Conservation (phyloP, 2,113 vertebrate genomes). For the Eolophus roseicapilla region DNA sequence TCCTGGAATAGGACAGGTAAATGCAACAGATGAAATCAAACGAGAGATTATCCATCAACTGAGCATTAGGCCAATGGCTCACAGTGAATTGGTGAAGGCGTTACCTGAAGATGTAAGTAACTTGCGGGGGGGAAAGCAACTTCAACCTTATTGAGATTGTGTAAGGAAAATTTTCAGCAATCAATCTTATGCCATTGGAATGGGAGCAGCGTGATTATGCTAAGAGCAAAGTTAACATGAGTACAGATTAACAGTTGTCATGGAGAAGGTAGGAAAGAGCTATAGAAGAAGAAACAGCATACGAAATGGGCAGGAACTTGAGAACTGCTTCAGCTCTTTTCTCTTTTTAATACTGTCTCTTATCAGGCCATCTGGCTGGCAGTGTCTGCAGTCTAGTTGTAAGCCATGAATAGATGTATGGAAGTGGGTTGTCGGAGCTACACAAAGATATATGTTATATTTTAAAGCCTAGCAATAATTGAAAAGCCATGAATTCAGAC, state of each 20-base stretch:
- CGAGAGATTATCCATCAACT: slow-evolving; percentile 96
- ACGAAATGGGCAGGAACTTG: background rate
- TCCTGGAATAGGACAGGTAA: slow-evolving; percentile 89
- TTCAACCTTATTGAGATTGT: background rate
- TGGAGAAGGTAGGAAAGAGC: background rate
- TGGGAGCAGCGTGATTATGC: background rate
- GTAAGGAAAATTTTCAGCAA: too few species aligned
- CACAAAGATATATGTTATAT: background rate
- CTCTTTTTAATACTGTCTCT: background rate
- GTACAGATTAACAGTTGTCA: background rate
- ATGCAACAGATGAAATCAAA: slow-evolving; percentile 86
- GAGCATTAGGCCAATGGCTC: slow-evolving; percentile 95
- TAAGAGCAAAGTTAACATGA: background rate
- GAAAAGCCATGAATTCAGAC: background rate
- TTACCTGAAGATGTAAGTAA: slow-evolving; percentile 94
- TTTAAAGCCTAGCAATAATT: background rate
- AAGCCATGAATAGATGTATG: background rate
- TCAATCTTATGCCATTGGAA: background rate
- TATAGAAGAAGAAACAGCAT: background rate
- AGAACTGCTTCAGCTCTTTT: background rate
- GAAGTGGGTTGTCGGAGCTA: background rate
- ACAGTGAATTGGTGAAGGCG: slow-evolving; percentile 95
- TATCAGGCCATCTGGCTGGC: background rate
- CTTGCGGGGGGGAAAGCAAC: background rate
- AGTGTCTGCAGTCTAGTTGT: background rate